phyloP scores from a whole-genome alignment of 2,797 vertebrate species.

The Molothrus ater region DNA sequence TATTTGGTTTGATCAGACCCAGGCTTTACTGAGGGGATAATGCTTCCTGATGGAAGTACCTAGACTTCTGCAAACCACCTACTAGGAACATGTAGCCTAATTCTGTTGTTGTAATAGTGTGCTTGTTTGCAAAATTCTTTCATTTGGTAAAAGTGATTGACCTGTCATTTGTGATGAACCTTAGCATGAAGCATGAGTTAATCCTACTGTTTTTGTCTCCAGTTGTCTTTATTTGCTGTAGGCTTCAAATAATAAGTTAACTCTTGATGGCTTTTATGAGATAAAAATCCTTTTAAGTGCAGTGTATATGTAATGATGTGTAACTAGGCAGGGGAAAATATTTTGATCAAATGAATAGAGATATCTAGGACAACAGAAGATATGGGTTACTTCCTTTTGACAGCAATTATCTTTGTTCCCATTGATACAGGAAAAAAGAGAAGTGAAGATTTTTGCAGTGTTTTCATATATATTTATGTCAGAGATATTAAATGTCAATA shows the following conservation, averaged over 20 bases:
- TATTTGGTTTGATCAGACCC: conserved; percentile 35
- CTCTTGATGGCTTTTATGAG: background rate
- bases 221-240: conserved; percentile 60
- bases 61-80: conserved; percentile 35
- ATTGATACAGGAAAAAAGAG: background rate
- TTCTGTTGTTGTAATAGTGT: conserved; percentile 65
- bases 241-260: background rate
- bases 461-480: background rate
- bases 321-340: background rate
- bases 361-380: background rate
- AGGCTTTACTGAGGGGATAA: conserved; percentile 12
- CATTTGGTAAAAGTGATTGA: conserved; percentile 79
- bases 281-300: background rate
- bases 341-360: background rate
- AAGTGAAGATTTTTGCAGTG: background rate
- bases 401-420: background rate
- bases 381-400: background rate
- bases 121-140: conserved; percentile 76
- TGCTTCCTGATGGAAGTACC: conserved; percentile 44
- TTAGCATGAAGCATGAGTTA: conserved; percentile 68
- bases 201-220: conserved; percentile 45
- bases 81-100: conserved; percentile 48
- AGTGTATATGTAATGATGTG: background rate
- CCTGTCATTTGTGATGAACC: conserved; percentile 77
- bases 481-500: background rate